Evolutionary conservation across 35 echinoderm and acorn worm genomes (phyloP).

Genomic region (Nesometra sesokonis): DNA sequence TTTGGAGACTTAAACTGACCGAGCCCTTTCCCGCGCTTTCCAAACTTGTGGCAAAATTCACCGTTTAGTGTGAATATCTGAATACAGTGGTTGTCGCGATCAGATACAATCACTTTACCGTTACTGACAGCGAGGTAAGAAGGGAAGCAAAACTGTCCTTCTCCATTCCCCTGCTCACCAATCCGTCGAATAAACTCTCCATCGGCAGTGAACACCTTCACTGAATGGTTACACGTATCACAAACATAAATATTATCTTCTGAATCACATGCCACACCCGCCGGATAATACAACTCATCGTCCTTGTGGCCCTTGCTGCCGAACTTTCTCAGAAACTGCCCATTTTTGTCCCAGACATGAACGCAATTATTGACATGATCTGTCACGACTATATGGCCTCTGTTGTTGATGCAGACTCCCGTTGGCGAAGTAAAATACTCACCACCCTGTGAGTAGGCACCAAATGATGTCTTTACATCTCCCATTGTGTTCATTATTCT

Average conservation of each 20-base stretch:
- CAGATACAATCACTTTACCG: neutral
- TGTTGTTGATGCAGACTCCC: constrained; percentile 48
- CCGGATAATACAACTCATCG: constrained; percentile 42
- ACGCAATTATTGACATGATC: constrained; percentile 78
- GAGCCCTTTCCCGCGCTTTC: neutral
- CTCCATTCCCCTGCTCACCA: constrained; percentile 54
- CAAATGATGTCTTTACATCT: constrained; percentile 34
- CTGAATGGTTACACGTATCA: constrained; percentile 68
- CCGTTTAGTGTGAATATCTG: neutral
- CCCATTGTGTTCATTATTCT: constrained; percentile 59
- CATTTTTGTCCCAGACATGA: constrained; percentile 79
- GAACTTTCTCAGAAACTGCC: constrained; percentile 63
- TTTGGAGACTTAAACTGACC: neutral
- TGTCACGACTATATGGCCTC: constrained; percentile 48
- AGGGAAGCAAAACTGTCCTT: constrained; percentile 62
- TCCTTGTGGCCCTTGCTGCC: constrained; percentile 41
- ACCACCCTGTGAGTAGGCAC: constrained; percentile 37
- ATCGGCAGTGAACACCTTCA: constrained; percentile 58
- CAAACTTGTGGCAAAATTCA: neutral
- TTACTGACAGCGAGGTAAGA: constrained; percentile 35
- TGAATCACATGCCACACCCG: constrained; percentile 62
- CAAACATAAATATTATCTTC: constrained; percentile 84
- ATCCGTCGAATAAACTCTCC: constrained; percentile 64
- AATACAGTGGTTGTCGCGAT: neutral
- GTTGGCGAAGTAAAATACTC: constrained; percentile 80